Evolutionary conservation across 2,113 vertebrate species (phyloP).

Genomic region (Psittacara wagleri): DNA sequence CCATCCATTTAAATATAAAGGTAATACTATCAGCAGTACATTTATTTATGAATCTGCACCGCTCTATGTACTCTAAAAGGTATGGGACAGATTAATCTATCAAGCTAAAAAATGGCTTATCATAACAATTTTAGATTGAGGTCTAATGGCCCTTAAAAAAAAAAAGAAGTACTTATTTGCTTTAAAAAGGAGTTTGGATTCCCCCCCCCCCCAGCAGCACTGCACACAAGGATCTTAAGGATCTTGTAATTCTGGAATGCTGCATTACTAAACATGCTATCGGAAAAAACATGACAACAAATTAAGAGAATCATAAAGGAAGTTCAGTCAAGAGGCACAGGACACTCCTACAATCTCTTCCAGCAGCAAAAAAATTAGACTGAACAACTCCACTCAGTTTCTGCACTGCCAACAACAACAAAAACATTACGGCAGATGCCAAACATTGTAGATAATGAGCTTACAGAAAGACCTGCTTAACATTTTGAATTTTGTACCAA

Average conservation of each 20-base stretch:
- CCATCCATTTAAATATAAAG: background rate
- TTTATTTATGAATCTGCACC: background rate
- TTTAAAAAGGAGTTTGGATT: background rate
- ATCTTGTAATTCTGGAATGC: background rate
- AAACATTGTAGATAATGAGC: background rate
- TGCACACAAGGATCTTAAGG: rapidly evolving
- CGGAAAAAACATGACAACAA: background rate
- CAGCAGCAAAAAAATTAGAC: background rate
- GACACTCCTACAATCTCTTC: background rate
- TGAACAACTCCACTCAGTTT: background rate
- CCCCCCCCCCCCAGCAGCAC: rapidly evolving
- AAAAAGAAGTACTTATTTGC: background rate
- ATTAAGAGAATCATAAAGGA: background rate
- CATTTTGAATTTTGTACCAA: background rate
- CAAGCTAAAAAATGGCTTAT: background rate
- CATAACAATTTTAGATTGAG: background rate
- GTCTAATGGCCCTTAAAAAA: background rate
- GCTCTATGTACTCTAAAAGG: background rate
- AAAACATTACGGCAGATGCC: background rate
- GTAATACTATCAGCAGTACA: background rate
- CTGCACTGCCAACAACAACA: background rate
- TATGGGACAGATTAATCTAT: background rate
- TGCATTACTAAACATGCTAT: background rate
- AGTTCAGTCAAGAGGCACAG: background rate
- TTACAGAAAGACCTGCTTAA: background rate